Conservation (phyloP, 2,888 invertebrate genomes). For the Eupelmus urozonus region DNA sequence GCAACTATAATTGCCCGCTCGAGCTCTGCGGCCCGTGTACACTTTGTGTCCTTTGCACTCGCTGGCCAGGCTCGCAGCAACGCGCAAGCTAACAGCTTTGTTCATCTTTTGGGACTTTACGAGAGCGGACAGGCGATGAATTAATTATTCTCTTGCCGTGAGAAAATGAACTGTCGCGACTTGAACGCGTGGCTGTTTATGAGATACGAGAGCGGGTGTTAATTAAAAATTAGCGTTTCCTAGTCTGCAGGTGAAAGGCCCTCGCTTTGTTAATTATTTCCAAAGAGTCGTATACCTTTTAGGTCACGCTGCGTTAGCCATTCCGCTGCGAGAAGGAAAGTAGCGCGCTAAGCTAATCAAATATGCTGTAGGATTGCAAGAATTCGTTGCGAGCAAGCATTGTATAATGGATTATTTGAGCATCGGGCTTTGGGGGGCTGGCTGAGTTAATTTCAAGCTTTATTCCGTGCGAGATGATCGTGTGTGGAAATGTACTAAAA, state of each 20-base stretch:
- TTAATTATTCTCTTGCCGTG: slow-evolving; percentile 45
- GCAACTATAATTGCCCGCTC: no score
- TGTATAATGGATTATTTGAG: no score
- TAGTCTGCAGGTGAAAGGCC: neutral
- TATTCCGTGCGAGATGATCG: no score
- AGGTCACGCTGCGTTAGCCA: no score
- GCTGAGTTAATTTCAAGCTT: no score
- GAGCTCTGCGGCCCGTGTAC: neutral
- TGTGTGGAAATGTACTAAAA: no score
- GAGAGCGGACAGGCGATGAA: slow-evolving; percentile 9
- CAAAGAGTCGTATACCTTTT: slow-evolving; percentile 18
- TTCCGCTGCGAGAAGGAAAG: no score
- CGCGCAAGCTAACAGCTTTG: slow-evolving; percentile 1
- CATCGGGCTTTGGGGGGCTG: no score
- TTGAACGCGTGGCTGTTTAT: neutral
- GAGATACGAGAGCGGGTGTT: neutral
- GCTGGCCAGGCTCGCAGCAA: no score
- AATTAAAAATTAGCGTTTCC: slow-evolving; percentile 54
- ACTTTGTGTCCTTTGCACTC: slow-evolving; percentile 16
- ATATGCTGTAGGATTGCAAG: no score
- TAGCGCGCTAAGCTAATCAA: no score
- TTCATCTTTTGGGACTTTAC: slow-evolving; percentile 31
- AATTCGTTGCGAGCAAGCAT: no score
- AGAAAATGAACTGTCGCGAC: slow-evolving; percentile 27
- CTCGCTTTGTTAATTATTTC: slow-evolving; percentile 34